Base-by-base conservation (phyloP, 2,888 invertebrate species). In the Dryobotodes eremita region DNA sequence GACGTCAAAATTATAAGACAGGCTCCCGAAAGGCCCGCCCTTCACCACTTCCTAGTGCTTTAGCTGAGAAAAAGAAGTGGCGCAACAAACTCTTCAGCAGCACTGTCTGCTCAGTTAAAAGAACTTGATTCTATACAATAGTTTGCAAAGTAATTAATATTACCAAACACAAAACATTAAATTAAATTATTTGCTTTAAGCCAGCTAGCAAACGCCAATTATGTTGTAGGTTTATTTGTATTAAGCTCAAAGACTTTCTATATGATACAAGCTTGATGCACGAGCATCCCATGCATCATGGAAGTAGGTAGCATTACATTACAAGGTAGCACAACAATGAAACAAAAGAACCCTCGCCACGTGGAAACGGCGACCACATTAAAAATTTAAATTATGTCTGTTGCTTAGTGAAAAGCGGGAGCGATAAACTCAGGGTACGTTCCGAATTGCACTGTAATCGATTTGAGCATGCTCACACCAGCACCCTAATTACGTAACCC, bases 351-450 rank as follows among this genome's bases (percentile, higher is more conserved):
- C 82, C 77, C 85, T 73, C 68, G 72, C 88, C 82, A 84, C 77
- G 82, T 83, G 82, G 84, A 88, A 87, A 88, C 83, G 90, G 83
- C 88, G 84, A 80, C 77, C 79, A 71, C 86, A 92, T 93, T 92
- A 94, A 93, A 90, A 88, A 92, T 93, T 92, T 88, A 91, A 77
- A 78, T 81, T 26, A 70, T 13, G 65, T 23, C 4, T 11, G n/a
- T 50, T 20, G 31, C 26, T 65, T 59, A 0, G 53, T 68, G 50
- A 65, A 50, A 46, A 57, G 59, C 73, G 77, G 53, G 13, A 71
- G 79, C 77, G 74, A 57, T 36, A 20, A 42, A 46, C n/a, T 46
- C 31, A 36, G 31, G 31, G 31, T 36, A 36, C 31, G 31, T 36
- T 36, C 31, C 31, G 3, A 36, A 36, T 36, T 36, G 31, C 31